Evolutionary conservation across 37 sponge, comb jelly and placozoan species (phyloP), one percentile per base, ranked within the genome.

Genomic region (Sycon ciliatum): DNA sequence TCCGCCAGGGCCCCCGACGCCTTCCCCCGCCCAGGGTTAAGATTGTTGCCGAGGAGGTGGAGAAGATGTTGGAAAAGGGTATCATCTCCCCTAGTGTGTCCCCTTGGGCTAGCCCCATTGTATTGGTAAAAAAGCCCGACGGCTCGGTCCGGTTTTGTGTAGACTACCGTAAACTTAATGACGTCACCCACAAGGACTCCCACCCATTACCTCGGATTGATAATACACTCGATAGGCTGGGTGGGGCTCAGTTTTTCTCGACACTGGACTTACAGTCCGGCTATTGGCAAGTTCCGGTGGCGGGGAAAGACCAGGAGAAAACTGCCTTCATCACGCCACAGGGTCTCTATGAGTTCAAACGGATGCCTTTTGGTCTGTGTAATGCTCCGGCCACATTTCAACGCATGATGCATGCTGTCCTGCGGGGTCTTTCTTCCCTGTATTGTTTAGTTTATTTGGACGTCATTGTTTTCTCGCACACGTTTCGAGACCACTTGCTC

Each of bases 21-120:
- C n/a, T n/a, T n/a, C n/a, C n/a, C n/a, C n/a, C n/a, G n/a, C n/a
- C n/a, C n/a, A 37, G 54, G 23, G 24, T 75, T n/a, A 32, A 69
- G 40, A 57, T 68, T 32, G 55, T 78, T 5, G 54, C 13, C 4
- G 28, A 68, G 56, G 38, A 78, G 76, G 76, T 85, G 22, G 39
- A 52, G 39, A 63, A 76, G 0, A 85, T 85, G 86, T 65, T 49
- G 24, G 37, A 73, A 3, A 29, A n/a, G n/a, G 74, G 75, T 0
- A 34, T 76, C 0, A 72, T 81, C 58, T 38, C 67, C 38, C 79
- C 78, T 32, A 72, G 83, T 0, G 33, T 61, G 20, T 75, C 76
- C 34, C 80, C 85, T 0, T 79, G 80, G 76, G 80, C 85, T n/a
- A 80, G 80, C 42, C 85, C 80, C n/a, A 72, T 84, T 0, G 85